phyloP scores from a whole-genome alignment of 2,797 vertebrate genomes.

The Hylomyscus alleni region DNA sequence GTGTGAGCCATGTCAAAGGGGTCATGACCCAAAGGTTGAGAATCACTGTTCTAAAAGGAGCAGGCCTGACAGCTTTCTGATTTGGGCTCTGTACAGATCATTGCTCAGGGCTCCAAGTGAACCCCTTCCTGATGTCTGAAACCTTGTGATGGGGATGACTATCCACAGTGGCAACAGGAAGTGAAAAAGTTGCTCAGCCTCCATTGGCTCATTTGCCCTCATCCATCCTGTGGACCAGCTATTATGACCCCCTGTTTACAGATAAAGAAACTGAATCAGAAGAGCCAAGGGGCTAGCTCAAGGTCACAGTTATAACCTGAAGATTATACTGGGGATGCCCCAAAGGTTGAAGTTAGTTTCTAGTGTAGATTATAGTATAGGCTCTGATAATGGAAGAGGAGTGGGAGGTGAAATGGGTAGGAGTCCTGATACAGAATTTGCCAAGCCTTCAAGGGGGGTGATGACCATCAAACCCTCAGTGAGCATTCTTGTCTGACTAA shows the following conservation, averaged over 20 bases:
- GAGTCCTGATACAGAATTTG: not conserved
- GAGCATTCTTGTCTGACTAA: not conserved
- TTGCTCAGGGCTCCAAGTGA: not conserved
- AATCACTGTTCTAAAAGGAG: not conserved
- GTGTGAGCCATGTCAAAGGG: not conserved
- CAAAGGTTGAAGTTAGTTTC: not conserved
- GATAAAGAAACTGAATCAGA: constrained; percentile 7
- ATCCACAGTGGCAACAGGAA: not conserved
- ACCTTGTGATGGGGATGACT: not conserved
- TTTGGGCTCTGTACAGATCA: not conserved
- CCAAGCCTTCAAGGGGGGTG: not conserved
- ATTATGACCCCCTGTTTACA: not conserved
- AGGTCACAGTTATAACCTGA: not conserved
- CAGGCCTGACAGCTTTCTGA: not conserved
- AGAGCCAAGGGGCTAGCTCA: not conserved
- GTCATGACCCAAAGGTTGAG: not conserved
- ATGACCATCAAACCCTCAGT: not conserved
- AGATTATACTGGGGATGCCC: not conserved
- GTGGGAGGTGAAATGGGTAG: not conserved
- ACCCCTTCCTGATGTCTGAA: constrained; percentile 23
- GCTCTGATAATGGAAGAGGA: not conserved
- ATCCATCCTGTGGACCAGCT: not conserved
- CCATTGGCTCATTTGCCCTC: not conserved
- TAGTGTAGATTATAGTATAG: not conserved
- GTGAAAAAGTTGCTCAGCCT: not conserved